Evolutionary conservation across 2,888 invertebrate genomes (phyloP), one percentile per base, ranked within the genome.

Genomic region (Augiades crinisus): DNA sequence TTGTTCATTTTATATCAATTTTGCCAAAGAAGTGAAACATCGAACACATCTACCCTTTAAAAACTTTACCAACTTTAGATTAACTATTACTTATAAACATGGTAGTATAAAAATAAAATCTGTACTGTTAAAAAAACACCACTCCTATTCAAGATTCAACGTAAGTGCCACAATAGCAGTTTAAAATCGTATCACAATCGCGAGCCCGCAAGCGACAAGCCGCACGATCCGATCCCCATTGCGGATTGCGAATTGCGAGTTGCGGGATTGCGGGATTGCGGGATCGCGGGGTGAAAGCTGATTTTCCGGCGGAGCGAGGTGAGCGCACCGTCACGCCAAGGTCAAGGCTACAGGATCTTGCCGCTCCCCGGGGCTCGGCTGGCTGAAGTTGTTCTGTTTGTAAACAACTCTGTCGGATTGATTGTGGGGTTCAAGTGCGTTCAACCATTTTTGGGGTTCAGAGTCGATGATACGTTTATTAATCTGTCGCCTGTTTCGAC

Each of bases 241-340:
- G 37, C 16, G 45, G 45, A 45, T 45, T 34, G 45, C 21, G 44
- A 16, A 36, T 16, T 36, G 17, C 19, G 37, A 19, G 37, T 19
- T 10, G 37, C 16, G 37, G n/a, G n/a, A n/a, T n/a, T n/a, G n/a
- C n/a, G 44, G 34, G 17, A 44, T 40, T 24, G 40, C 38, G 38
- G n/a, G 38, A 38, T 34, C 36, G 24, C 27, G 46, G 40, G 45
- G 45, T 36, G 45, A 45, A 46, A 47, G 46, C 46, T 13, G 46
- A 47, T 47, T 47, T 37, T 27, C 46, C 46, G 43, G 43, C 36
- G n/a, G 36, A 36, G 36, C 19, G 44, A 45, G 45, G 46, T 47
- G 17, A 37, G 46, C 46, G 27, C 14, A 19, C 34, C 14, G 45
- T 33, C 22, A 37, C 46, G 37, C n/a, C 36, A 41, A 41, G 41